Evolutionary conservation across 2,888 invertebrate species (phyloP), one percentile per base, ranked within the genome.

Genomic region (Drosophila ustulata): DNA sequence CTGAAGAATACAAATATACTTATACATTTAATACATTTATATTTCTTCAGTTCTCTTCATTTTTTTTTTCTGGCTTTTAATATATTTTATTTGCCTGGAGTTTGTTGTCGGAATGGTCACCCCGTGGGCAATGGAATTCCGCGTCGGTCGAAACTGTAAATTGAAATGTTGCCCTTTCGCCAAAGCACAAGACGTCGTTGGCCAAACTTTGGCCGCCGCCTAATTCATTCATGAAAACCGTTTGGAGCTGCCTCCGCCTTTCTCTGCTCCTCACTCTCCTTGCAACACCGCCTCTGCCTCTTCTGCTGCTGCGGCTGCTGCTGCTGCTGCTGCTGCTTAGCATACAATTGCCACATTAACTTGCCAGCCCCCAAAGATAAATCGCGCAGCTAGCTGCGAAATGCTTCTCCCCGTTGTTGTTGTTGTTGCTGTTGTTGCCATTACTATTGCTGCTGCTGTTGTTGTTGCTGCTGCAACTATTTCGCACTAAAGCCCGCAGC

Each of bases 281-380:
- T n/a, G 11, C 37, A 49, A 23, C n/a, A 34, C 2, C 13, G 39
- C 8, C 26, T 7, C 13, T 7, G 9, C 37, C 13, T 4, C 34
- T 4, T 41, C 28, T 47, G 23, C 3, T 55, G 23, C 7, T 34
- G 4, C n/a, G n/a, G n/a, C 9, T 41, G 37, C 8, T 43, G 41
- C 64, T 56, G 18, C 43, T 61, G 64, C 67, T 58, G 64, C 67
- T 74, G 78, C 82, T 88, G 87, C 87, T 88, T 88, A 88, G 89
- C 88, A 88, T 88, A 88, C 88, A 88, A 88, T 88, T 88, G 85
- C 76, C 83, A 88, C 81, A 88, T 88, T 88, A 88, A 83, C 82
- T 78, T 84, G 88, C 82, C 77, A 80, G 79, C 80, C 76, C 75
- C 79, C 71, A 79, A 76, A 88, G 88, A 88, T 88, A 87, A 87